Evolutionary conservation across 2,888 invertebrate genomes (phyloP).

Genomic region (Tetranychus piercei): DNA sequence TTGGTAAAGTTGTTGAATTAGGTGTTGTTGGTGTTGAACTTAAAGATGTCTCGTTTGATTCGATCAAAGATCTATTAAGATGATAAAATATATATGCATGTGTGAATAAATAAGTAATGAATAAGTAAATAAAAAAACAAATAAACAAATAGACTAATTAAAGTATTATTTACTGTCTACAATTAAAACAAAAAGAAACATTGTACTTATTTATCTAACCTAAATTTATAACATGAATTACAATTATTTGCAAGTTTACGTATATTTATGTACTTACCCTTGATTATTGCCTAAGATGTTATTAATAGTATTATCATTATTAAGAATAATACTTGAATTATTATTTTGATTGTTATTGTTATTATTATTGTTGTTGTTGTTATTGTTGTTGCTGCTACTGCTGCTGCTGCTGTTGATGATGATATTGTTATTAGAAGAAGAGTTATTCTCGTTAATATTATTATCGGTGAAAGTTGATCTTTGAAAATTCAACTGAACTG

Average conservation of each 20-base stretch:
- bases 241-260: too few species aligned
- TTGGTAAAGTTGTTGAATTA: constrained; percentile 24
- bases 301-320: neutral
- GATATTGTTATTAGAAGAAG: neutral
- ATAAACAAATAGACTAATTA: too few species aligned
- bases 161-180: too few species aligned
- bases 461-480: neutral
- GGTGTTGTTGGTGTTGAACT: constrained; percentile 13
- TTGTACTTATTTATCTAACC: too few species aligned
- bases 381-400: neutral
- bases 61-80: neutral
- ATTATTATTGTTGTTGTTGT: too few species aligned
- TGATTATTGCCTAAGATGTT: neutral
- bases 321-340: neutral
- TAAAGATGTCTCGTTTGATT: constrained; percentile 11
- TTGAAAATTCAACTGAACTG: neutral
- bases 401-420: neutral
- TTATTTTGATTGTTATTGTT: neutral
- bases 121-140: neutral
- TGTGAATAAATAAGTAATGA: neutral
- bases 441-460: neutral
- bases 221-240: too few species aligned
- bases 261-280: neutral
- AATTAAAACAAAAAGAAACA: too few species aligned
- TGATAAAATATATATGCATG: neutral